Percentiles rank a stretch among this genome's conserved stretches.
Conservation (phyloP, 2,113 vertebrate species). For the Entelurus aequoreus region DNA sequence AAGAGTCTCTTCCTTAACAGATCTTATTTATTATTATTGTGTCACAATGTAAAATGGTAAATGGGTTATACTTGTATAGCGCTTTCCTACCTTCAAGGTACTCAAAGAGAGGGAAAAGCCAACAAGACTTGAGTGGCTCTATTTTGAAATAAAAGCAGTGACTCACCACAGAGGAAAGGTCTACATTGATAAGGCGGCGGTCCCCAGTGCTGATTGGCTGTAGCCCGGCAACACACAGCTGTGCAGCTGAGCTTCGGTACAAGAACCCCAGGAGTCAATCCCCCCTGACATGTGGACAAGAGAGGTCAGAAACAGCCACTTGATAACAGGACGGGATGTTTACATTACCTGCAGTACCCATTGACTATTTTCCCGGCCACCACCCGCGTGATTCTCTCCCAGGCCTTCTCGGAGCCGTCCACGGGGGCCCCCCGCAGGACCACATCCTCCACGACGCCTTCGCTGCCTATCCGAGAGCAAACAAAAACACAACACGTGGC, state of each 20-base stretch:
- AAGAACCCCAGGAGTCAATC: slow-evolving; percentile 94
- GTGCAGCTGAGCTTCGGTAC: slow-evolving; percentile 88
- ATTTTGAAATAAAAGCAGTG: slow-evolving; percentile 7
- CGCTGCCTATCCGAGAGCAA: slow-evolving; percentile 69
- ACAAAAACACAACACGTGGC: not conserved
- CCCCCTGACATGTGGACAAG: slow-evolving; percentile 68
- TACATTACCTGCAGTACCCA: slow-evolving; percentile 85
- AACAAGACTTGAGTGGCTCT: not conserved
- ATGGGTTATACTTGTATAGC: no score
- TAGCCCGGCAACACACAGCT: slow-evolving; percentile 86
- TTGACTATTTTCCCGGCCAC: slow-evolving; percentile 91
- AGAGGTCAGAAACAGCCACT: not conserved
- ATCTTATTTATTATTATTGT: not conserved
- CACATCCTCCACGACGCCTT: slow-evolving; percentile 89
- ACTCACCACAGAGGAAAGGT: slow-evolving; percentile 90
- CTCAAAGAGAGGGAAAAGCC: no score
- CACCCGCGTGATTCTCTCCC: slow-evolving; percentile 80
- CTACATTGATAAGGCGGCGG: slow-evolving; percentile 85
- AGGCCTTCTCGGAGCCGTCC: slow-evolving; percentile 85
- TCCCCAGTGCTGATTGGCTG: slow-evolving; percentile 83
- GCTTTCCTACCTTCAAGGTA: no score
- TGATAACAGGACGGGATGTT: slow-evolving; percentile 1
- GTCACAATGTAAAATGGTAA: not conserved
- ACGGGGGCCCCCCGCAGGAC: slow-evolving; percentile 90
- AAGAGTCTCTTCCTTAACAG: not conserved